phyloP scores from a whole-genome alignment of 2,113 vertebrate genomes.

The Sinocyclocheilus anophthalmus region DNA sequence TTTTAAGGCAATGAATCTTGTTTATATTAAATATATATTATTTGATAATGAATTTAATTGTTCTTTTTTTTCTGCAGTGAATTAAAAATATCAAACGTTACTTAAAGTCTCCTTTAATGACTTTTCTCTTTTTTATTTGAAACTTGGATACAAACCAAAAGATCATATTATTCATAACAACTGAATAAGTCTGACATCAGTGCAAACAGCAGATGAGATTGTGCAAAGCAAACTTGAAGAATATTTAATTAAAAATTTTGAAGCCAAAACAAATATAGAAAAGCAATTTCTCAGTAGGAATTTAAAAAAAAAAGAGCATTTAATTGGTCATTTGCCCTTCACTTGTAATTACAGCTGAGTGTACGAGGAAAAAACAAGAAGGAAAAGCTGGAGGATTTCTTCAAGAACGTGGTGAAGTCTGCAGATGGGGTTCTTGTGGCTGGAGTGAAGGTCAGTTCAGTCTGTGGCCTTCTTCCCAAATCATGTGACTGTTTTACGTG shows the following conservation, averaged over 20 bases:
- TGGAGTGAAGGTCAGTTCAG: constrained; percentile 88
- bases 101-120: neutral
- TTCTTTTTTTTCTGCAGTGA: neutral
- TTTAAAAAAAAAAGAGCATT: neutral
- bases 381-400: constrained; percentile 98
- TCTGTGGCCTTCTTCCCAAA: neutral
- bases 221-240: neutral
- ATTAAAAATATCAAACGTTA: neutral
- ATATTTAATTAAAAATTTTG: too few species aligned
- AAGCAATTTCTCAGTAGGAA: neutral
- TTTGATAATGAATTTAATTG: too few species aligned
- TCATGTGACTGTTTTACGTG: constrained; percentile 40
- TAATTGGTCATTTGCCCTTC: constrained; percentile 1
- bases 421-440: constrained; percentile 98
- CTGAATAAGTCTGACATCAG: neutral
- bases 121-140: neutral
- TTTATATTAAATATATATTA: too few species aligned
- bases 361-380: constrained; percentile 99
- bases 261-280: neutral
- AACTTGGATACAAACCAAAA: neutral
- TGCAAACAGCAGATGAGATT: neutral
- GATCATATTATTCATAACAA: neutral
- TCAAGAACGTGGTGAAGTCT: constrained; percentile 98
- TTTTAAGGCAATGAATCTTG: too few species aligned
- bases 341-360: constrained; percentile 83